Evolutionary conservation across 2,113 vertebrate genomes (phyloP).

Genomic region (rat (Rattus norvegicus)): DNA sequence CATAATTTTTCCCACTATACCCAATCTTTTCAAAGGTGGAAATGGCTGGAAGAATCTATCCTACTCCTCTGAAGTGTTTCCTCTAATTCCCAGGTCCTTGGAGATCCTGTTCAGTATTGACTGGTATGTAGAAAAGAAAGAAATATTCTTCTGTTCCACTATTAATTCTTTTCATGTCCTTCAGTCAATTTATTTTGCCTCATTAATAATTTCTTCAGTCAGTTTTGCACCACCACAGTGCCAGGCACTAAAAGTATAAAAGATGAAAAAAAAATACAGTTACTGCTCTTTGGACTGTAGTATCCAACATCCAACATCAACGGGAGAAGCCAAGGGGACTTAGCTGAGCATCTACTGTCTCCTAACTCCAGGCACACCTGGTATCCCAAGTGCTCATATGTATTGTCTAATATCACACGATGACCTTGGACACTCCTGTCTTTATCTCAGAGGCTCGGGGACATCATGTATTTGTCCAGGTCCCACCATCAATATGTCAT

Average conservation of each 20-base stretch:
- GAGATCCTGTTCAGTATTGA: not conserved
- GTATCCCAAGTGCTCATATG: not conserved
- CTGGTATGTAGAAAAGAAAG: constrained; percentile 16
- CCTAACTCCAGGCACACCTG: not conserved
- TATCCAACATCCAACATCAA: not conserved
- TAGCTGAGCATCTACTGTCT: too few relatives aligned
- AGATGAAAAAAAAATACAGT: not conserved
- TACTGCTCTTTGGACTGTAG: not conserved
- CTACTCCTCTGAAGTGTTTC: constrained; percentile 36
- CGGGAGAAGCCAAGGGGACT: not conserved
- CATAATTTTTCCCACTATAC: not conserved
- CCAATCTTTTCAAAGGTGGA: constrained; percentile 1
- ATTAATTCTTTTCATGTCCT: constrained; percentile 4
- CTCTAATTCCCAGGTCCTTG: constrained; percentile 50
- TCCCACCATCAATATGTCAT: not conserved
- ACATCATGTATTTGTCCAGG: not conserved
- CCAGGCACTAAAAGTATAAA: not conserved
- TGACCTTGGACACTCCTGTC: not conserved
- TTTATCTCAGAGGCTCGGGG: not conserved
- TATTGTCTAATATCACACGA: not conserved
- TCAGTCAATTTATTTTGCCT: constrained; percentile 20
- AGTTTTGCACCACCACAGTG: not conserved
- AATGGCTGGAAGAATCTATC: not conserved
- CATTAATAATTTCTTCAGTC: constrained; percentile 8
- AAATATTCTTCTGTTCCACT: not conserved